A percentile compares a stretch with the other conserved stretches of the same genome.
Conservation (phyloP, 2,888 invertebrate species). For the Polymixis flavicincta region DNA sequence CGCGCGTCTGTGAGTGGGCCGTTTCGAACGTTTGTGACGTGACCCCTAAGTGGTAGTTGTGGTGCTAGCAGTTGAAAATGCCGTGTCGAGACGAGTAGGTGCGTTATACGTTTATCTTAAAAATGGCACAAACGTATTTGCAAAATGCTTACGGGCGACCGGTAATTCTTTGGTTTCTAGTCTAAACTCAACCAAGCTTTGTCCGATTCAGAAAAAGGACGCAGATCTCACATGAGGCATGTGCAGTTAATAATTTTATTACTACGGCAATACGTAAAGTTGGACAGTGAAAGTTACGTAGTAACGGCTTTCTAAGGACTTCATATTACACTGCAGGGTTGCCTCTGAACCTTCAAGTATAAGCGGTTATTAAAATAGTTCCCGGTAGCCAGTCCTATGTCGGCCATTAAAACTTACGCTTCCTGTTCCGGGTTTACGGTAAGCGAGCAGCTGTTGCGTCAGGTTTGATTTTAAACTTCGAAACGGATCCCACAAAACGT, state of each 20-base stretch:
- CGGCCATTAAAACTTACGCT: slow-evolving; percentile 37
- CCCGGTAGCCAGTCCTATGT: slow-evolving; percentile 9
- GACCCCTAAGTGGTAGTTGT: too few species aligned
- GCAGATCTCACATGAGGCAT: background rate
- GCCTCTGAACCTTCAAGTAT: slow-evolving; percentile 6
- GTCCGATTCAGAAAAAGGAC: slow-evolving; percentile 1
- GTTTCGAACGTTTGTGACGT: too few species aligned
- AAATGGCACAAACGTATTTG: too few species aligned
- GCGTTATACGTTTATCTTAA: too few species aligned
- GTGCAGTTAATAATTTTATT: slow-evolving; percentile 11
- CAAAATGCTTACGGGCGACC: too few species aligned
- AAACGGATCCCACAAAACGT: too few species aligned
- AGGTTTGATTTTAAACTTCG: slow-evolving; percentile 1
- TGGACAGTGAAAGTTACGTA: slow-evolving; percentile 30
- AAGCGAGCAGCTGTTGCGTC: slow-evolving; percentile 16
- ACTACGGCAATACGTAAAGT: slow-evolving; percentile 16
- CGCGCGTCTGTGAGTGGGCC: too few species aligned
- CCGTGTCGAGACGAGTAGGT: too few species aligned
- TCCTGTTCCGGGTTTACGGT: slow-evolving; percentile 16
- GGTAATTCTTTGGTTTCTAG: background rate
- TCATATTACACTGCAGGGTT: slow-evolving; percentile 4
- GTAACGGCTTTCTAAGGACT: slow-evolving; percentile 14
- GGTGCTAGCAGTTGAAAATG: too few species aligned
- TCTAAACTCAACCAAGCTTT: background rate
- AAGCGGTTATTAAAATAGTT: slow-evolving; percentile 49